Conservation (phyloP, 2,797 vertebrate species). For the Hybognathus amarus region DNA sequence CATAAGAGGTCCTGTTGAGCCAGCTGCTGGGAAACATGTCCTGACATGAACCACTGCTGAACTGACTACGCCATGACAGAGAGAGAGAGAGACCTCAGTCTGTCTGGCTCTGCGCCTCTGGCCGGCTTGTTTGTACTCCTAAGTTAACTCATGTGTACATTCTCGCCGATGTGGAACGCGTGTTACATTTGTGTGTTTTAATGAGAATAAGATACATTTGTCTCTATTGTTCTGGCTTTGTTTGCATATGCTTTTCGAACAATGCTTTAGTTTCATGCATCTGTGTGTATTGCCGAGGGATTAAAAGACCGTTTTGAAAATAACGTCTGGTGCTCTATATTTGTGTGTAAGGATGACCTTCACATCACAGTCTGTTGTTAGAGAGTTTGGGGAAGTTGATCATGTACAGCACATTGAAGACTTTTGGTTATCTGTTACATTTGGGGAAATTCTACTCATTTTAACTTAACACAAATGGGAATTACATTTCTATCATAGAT, state of each 20-base stretch:
- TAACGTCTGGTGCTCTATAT: conserved; percentile 36
- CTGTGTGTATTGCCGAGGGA: conserved; percentile 25
- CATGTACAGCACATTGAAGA: neutral
- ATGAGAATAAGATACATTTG: conserved; percentile 20
- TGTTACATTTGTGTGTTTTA: conserved; percentile 16
- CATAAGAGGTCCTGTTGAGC: conserved; percentile 73
- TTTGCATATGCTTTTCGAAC: neutral
- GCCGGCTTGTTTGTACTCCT: conserved; percentile 57
- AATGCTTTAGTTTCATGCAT: neutral
- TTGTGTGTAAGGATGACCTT: conserved; percentile 38
- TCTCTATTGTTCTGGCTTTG: conserved; percentile 15
- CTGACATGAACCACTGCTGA: conserved; percentile 73
- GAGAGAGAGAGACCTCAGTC: conserved; percentile 50
- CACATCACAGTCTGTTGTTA: neutral
- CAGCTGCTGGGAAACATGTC: conserved; percentile 76
- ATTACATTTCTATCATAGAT: neutral
- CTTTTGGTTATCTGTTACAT: neutral
- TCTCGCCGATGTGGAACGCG: conserved; percentile 15
- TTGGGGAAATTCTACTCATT: neutral
- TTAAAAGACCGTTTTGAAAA: conserved; percentile 38
- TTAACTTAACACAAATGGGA: neutral
- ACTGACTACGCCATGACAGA: conserved; percentile 71
- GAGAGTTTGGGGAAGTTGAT: neutral
- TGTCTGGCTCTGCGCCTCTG: conserved; percentile 55
- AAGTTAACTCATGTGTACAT: conserved; percentile 55